These are phyloP conservation scores for Galerucella pusilla DNA, from an alignment of 2,888 invertebrate genomes.

Conservation along the genomic window DNA sequence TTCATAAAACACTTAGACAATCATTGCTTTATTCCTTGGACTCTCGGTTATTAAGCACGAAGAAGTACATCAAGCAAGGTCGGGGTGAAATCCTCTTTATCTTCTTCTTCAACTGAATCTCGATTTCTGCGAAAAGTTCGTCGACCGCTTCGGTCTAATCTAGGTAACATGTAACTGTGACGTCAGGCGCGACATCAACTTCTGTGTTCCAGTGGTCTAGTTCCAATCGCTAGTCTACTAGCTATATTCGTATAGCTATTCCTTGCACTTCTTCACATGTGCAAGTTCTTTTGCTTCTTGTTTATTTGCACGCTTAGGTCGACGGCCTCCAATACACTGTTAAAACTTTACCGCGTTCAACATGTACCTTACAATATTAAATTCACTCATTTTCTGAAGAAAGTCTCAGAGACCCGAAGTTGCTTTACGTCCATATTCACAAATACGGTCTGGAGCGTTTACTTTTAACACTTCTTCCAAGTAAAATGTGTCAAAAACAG, in stretches of 20 bases:
- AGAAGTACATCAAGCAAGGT: conserved; percentile 19
- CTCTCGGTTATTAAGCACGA: neutral
- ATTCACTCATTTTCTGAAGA: no score
- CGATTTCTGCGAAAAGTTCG: conserved; percentile 44
- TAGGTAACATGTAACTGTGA: conserved; percentile 63
- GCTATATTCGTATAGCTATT: conserved; percentile 41
- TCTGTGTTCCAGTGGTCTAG: conserved; percentile 65
- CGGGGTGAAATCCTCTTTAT: conserved; percentile 23
- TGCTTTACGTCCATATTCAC: no score
- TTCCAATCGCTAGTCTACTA: conserved; percentile 54
- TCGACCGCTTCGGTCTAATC: conserved; percentile 43
- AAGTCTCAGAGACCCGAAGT: no score
- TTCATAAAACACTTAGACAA: no score
- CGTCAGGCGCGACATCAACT: conserved; percentile 63
- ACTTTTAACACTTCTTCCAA: no score
- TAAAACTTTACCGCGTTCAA: neutral
- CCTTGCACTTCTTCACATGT: conserved; percentile 50
- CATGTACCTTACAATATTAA: no score
- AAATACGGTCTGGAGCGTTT: no score
- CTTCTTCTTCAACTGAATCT: conserved; percentile 31
- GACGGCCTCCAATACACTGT: conserved; percentile 44
- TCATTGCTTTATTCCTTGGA: neutral
- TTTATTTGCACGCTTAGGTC: conserved; percentile 43
- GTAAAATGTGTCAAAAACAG: no score
- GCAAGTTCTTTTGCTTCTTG: conserved; percentile 43